Evolutionary conservation across 1,140 invertebrate species (phyloP), one percentile per base, ranked within the genome.

Genomic region (Heliconius melpomene): DNA sequence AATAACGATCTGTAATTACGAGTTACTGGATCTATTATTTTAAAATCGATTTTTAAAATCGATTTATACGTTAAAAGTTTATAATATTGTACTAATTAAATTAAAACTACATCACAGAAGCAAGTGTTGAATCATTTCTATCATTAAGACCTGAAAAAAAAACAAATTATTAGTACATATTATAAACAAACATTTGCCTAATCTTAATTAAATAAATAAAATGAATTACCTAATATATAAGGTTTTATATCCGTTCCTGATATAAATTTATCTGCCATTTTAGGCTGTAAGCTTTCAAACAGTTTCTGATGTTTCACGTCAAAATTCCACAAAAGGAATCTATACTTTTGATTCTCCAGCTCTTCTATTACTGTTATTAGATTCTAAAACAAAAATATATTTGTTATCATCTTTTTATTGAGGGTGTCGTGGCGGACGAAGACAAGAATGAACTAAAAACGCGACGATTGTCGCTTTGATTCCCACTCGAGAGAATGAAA

Each of bases 281-380:
- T 83, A 0, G 85, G 82, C 1, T 86, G 84, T 6, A 94, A 11
- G 16, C 87, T 87, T 71, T 88, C 84, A 8, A 93, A 82, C 1
- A 90, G 46, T 5, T 76, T 77, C 72, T 85, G 87, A 29, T 87
- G 83, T 6, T 72, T 74, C 2, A 85, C 71, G 3, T 83, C 80
- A 78, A 93, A 92, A 80, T 92, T 94, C 91, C 92, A 94, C 46
- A 93, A 23, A 2, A 93, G 75, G 23, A 91, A 83, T 32, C 79
- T 82, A 8, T 87, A 82, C 0, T 87, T 79, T 16, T 80, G 32
- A 76, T 86, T 80, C 73, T 92, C 89, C 72, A 94, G 71, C 3
- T 94, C 92, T 79, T 84, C 16, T 85, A 94, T 86, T 76, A 86
- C 85, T 80, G 88, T 78, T 82, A 86, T 83, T n/a, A 94, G 72